These are phyloP conservation scores for Thyatira batis DNA, from an alignment of 2,888 invertebrate genomes.

Conservation along the genomic window DNA sequence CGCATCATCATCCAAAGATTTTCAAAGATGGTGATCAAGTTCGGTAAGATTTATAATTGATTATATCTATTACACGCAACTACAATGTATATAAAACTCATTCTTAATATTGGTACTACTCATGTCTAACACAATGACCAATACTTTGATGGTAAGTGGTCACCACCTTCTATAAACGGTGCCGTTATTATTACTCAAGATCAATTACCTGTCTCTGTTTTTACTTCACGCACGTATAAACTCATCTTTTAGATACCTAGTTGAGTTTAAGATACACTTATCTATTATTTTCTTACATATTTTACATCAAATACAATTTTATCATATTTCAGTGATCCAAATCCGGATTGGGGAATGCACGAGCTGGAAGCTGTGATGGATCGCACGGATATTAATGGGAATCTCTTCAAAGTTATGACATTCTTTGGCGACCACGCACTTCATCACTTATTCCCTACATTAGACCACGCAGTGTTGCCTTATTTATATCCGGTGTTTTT, in stretches of 20 bases:
- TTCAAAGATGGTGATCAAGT: constrained; percentile 90
- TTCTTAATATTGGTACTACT: too few relatives aligned
- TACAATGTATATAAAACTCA: too few relatives aligned
- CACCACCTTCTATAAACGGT: too few relatives aligned
- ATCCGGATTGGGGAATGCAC: constrained; percentile 88
- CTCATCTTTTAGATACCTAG: too few relatives aligned
- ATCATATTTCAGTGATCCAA: constrained; percentile 57
- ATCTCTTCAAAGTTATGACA: constrained; percentile 84
- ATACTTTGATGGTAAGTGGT: too few relatives aligned
- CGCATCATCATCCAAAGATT: constrained; percentile 91
- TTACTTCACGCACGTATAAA: too few relatives aligned
- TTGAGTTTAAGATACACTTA: too few relatives aligned
- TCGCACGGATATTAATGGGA: constrained; percentile 85
- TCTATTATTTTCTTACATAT: too few relatives aligned
- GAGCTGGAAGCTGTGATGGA: constrained; percentile 90
- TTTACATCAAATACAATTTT: not conserved
- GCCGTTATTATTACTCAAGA: too few relatives aligned
- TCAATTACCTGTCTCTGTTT: too few relatives aligned
- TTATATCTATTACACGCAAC: too few relatives aligned
- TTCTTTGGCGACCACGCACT: constrained; percentile 90
- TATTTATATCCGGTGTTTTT: constrained; percentile 84
- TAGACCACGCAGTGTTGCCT: constrained; percentile 87
- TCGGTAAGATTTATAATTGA: constrained; percentile 62
- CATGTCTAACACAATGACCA: too few relatives aligned
- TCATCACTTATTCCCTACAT: constrained; percentile 90